phyloP scores from a whole-genome alignment of 2,113 vertebrate species.

The Centropus unirufus region DNA sequence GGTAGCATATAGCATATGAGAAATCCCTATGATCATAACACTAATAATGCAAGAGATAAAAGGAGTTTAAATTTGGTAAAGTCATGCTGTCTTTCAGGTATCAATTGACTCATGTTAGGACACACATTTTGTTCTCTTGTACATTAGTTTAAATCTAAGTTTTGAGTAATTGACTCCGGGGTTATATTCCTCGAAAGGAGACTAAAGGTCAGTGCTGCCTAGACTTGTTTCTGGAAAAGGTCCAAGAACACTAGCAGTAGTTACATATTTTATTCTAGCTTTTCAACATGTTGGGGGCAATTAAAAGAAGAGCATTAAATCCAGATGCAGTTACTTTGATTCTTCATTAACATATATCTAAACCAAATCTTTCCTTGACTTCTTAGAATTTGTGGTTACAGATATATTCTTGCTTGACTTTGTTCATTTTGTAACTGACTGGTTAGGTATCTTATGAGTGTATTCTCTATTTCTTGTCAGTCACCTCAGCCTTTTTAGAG shows the following conservation, averaged over 20 bases:
- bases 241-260: not conserved
- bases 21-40: not conserved
- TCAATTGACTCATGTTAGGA: not conserved
- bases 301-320: not conserved
- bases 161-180: conserved; percentile 6
- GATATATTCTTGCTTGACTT: not conserved
- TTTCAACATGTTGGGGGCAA: not conserved
- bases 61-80: not conserved
- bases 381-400: not conserved
- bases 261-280: not conserved
- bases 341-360: not conserved
- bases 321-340: not conserved
- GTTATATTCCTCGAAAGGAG: not conserved
- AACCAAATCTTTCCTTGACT: not conserved
- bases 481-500: not conserved
- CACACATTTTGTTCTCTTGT: not conserved
- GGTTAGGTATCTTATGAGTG: not conserved
- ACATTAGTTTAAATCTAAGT: not conserved
- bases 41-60: not conserved
- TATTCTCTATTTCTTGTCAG: not conserved
- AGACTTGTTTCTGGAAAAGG: conserved; percentile 7
- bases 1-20: not conserved
- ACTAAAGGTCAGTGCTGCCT: not conserved
- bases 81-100: not conserved
- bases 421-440: not conserved